A percentile compares a stretch with the other conserved stretches of the same genome.
Evolutionary conservation across 2,888 invertebrate species (phyloP).

Genomic region (Limenitis arthemis): DNA sequence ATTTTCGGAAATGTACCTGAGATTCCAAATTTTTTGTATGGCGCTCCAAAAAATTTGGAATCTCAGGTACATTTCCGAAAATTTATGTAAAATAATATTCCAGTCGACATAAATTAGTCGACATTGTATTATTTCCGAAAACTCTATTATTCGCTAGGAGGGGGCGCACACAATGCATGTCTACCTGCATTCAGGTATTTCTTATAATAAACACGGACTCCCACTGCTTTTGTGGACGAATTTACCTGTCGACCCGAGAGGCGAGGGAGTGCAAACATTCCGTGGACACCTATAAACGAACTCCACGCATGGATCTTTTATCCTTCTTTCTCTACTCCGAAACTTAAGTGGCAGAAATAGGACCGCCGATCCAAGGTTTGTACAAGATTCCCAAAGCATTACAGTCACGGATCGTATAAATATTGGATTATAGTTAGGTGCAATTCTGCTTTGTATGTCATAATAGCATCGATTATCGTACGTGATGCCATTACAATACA

Average conservation of each 20-base stretch:
- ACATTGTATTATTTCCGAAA: constrained; percentile 69
- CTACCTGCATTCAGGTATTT: constrained; percentile 64
- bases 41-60: constrained; percentile 38
- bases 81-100: constrained; percentile 52
- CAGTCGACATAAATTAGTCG: constrained; percentile 64
- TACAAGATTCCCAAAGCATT: constrained; percentile 34
- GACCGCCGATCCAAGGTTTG: constrained; percentile 27
- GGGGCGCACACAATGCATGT: constrained; percentile 54
- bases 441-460: constrained; percentile 67
- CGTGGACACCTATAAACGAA: constrained; percentile 43
- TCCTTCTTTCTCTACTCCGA: constrained; percentile 30
- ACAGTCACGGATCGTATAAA: constrained; percentile 63
- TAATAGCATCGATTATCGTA: constrained; percentile 68
- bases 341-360: constrained; percentile 20
- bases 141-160: constrained; percentile 59
- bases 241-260: constrained; percentile 57
- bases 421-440: constrained; percentile 70
- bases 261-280: constrained; percentile 57
- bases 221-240: constrained; percentile 58
- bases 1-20: constrained; percentile 57
- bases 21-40: constrained; percentile 34
- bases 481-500: constrained; percentile 69
- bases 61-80: constrained; percentile 54
- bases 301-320: constrained; percentile 25
- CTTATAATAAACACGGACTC: constrained; percentile 58